Evolutionary conservation across 2,888 invertebrate species (phyloP), one percentile per base, ranked within the genome.

Genomic region (Trichogramma evanescens): DNA sequence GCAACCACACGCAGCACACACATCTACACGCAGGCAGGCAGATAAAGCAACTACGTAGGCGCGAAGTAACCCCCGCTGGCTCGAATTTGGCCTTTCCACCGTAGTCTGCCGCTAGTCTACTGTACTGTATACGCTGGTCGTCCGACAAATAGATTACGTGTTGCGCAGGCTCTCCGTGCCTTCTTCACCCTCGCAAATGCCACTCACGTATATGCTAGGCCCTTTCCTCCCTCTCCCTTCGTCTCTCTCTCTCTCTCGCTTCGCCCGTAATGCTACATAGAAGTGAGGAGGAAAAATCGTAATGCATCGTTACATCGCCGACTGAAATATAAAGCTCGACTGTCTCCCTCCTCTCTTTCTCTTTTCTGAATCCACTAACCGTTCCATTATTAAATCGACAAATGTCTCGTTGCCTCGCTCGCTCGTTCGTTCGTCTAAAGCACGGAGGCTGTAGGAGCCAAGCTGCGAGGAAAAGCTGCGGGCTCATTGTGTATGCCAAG

Each of bases 111-210:
- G 3, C 26, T 26, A 26, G 26, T 26, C 26, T 26, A 26, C 26
- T 26, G 26, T 26, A 26, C 26, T 26, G 26, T 26, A 26, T 26
- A 26, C 26, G 26, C 26, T 26, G 76, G 76, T 75, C 71, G 72
- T 68, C 68, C 74, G 72, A 76, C 77, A 77, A 77, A 77, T 77
- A 77, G 77, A 77, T 77, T 77, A 77, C 77, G 77, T 76, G 73
- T 70, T 64, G 67, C 58, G 58, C 65, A 67, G 67, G 71, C 68
- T 65, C 66, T 67, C 66, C 65, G 63, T 65, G 68, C 66, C 66
- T 66, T 63, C 67, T 65, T 62, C 63, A 66, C 65, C 63, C 65
- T 71, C 70, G 63, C 71, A 73, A 71, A 78, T 73, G 76, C 78
- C 70, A 73, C 75, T 76, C 77, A 77, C 77, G 77, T 77, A 74